phyloP scores from a whole-genome alignment of 1,140 invertebrate genomes.

The Cheumatopsyche charites region DNA sequence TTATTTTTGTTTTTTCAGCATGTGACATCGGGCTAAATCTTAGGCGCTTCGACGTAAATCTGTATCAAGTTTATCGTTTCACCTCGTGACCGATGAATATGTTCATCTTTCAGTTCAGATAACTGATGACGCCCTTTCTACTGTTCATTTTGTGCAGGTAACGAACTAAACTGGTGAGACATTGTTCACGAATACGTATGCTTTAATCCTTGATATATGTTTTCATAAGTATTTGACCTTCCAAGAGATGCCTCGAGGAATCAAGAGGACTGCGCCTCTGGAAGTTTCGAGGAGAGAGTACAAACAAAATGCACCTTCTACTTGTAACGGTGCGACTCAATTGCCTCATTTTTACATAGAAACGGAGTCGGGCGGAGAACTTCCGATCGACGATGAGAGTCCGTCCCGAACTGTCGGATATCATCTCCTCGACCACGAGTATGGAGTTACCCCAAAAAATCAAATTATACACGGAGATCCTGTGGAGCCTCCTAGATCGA shows the following conservation, averaged over 20 bases:
- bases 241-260: conserved; percentile 61
- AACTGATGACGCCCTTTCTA: not conserved
- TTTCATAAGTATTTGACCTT: conserved; percentile 8
- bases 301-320: conserved; percentile 54
- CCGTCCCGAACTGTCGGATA: conserved; percentile 65
- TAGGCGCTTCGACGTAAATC: not conserved
- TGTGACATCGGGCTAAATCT: not conserved
- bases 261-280: conserved; percentile 56
- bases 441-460: conserved; percentile 79
- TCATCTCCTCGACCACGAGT: conserved; percentile 83
- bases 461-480: conserved; percentile 67
- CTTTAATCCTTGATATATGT: not conserved
- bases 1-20: no score
- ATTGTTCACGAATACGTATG: no score
- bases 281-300: conserved; percentile 57
- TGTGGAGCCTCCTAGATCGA: conserved; percentile 60
- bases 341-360: conserved; percentile 57
- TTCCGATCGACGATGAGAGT: conserved; percentile 55
- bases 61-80: not conserved
- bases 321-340: conserved; percentile 56
- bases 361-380: conserved; percentile 55
- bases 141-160: not conserved
- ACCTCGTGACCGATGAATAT: not conserved
- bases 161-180: no score
- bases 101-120: no score